Evolutionary conservation across 1,140 invertebrate genomes (phyloP), one percentile per base, ranked within the genome.

Genomic region (Sycophila sp.): DNA sequence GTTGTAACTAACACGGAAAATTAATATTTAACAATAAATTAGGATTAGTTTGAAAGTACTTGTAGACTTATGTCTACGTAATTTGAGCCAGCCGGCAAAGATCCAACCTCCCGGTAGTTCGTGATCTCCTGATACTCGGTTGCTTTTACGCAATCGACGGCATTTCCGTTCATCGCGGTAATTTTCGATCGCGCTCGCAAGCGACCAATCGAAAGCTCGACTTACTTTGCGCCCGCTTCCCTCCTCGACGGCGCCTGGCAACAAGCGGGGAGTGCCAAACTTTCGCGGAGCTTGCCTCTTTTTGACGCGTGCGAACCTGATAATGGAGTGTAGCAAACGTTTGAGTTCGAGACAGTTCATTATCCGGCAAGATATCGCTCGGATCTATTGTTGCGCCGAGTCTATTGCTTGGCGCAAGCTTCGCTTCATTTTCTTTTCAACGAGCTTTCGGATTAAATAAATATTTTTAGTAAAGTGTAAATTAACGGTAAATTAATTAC

Each of bases 91-190:
- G n/a, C n/a, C n/a, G n/a, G n/a, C n/a, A n/a, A n/a, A n/a, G n/a
- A n/a, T n/a, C n/a, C 24, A 11, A 38, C 47, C 71, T 81, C 47
- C 40, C 70, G 13, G 4, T 7, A 13, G 4, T 11, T 77, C 58
- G 74, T 85, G 69, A 2, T 56, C 15, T 65, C 81, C 82, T 80
- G 69, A 49, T 84, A 22, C 7, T n/a, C 42, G 76, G 76, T 84
- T 81, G 82, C 81, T 75, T 81, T 84, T 83, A 83, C 80, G 82
- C 81, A 84, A 84, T 84, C 82, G 83, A 84, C 81, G 82, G 78
- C 82, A 77, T 79, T 82, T 84, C 77, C 76, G n/a, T n/a, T n/a
- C 75, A 60, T 77, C 67, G 40, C 71, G 73, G 49, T 68, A 63
- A 59, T 68, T 74, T 63, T 79, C 76, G 76, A 68, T 72, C 58